Percentiles rank a stretch among this genome's conserved stretches.
phyloP scores from a whole-genome alignment of 2,888 invertebrate species.

The Sarcophaga rosellei region DNA sequence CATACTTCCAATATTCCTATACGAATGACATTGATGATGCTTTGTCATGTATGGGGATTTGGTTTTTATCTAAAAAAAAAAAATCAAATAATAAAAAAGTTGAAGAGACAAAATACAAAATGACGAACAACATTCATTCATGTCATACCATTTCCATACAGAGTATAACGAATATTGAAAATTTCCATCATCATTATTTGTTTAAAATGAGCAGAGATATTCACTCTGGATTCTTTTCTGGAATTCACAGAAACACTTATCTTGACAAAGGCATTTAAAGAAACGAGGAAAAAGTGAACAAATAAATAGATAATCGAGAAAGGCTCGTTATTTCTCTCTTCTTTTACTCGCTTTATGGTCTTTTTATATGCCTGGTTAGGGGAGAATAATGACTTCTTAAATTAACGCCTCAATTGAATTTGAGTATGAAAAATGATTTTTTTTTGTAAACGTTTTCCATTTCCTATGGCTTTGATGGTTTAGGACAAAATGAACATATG shows the following conservation, averaged over 20 bases:
- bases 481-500: constrained; percentile 9
- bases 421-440: constrained; percentile 14
- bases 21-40: constrained; percentile 63
- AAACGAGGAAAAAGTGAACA: constrained; percentile 12
- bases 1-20: constrained; percentile 46
- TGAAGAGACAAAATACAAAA: constrained; percentile 30
- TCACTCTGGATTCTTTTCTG: constrained; percentile 2
- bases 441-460: background rate
- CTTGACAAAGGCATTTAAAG: background rate
- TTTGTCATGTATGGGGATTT: constrained; percentile 64
- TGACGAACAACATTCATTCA: constrained; percentile 23
- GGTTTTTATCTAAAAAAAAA: constrained; percentile 57
- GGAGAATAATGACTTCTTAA: constrained; percentile 39
- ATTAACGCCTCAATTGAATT: constrained; percentile 40
- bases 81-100: constrained; percentile 14
- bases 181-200: constrained; percentile 54
- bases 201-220: constrained; percentile 39
- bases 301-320: constrained; percentile 25
- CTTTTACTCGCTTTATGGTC: background rate
- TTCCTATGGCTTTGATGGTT: background rate
- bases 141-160: constrained; percentile 4
- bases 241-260: constrained; percentile 9
- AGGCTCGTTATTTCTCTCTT: constrained; percentile 3
- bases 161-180: constrained; percentile 43
- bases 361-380: background rate